phyloP scores from a whole-genome alignment of 2,888 invertebrate species.

The Chrysodeixis includens region DNA sequence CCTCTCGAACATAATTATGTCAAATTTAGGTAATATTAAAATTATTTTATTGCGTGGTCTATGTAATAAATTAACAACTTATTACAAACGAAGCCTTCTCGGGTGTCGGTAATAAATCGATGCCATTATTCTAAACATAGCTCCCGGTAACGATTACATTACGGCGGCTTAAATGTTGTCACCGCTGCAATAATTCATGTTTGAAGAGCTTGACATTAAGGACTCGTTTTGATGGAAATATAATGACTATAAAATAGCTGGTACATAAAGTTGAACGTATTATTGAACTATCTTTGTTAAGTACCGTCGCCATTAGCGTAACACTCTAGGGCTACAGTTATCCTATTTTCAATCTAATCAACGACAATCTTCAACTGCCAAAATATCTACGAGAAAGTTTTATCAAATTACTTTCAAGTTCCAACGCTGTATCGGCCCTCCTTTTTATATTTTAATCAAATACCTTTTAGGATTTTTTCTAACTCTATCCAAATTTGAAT shows the following conservation, averaged over 20 bases:
- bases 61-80: not conserved
- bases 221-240: not conserved
- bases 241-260: not conserved
- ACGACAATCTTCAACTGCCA: not conserved
- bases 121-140: not conserved
- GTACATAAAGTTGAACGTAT: no score
- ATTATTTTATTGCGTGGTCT: not conserved
- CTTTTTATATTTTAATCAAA: constrained; percentile 15
- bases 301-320: not conserved
- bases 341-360: not conserved
- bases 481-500: constrained; percentile 44
- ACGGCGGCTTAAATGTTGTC: not conserved
- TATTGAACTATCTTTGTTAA: no score
- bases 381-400: not conserved
- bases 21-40: no score
- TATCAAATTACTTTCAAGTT: not conserved
- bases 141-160: not conserved
- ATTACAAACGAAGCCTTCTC: not conserved
- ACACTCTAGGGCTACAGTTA: not conserved
- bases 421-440: not conserved
- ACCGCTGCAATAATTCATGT: not conserved
- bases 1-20: no score
- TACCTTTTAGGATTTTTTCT: constrained; percentile 37
- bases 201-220: not conserved
- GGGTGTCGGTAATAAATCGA: not conserved